Base-by-base conservation (phyloP, 2,888 invertebrate species). In the Norana najaformis region DNA sequence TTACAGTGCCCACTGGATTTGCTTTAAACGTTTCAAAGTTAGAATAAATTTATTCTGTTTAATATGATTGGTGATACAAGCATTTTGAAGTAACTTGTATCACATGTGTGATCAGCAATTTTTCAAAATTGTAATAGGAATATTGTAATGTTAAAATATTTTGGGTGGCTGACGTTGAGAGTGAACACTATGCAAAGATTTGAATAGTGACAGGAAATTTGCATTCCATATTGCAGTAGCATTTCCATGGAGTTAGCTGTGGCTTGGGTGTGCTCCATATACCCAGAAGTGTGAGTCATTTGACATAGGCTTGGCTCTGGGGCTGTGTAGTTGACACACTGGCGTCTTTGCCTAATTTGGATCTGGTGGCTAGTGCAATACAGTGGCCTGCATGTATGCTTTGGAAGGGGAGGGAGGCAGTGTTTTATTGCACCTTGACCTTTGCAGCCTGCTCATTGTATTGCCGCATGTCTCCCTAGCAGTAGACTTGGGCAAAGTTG, bases 401-500 rank as follows among this genome's bases (percentile, higher is more conserved):
- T 16, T n/a, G n/a, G n/a, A n/a, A n/a, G 69, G 8, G 69, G 69
- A n/a, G 69, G n/a, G 47, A 13, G 69, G 69, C 69, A 69, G 69
- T 69, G 69, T 69, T 69, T 69, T 69, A 69, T 69, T 69, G 69
- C 69, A 69, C 69, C 69, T 69, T 69, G 69, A 69, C 69, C 69
- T 69, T n/a, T 69, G 30, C 69, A 13, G 69, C 69, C 53, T n/a
- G 69, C n/a, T 69, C 69, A 69, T 69, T 69, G 69, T 69, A n/a
- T 69, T 69, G 30, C 69, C 30, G 69, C 30, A n/a, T n/a, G 69
- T 69, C 69, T 69, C 69, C 69, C 83, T 34, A 34, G 35, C 35
- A 34, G 23, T 38, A 23, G 30, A n/a, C 23, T 30, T 83, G 34
- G 83, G 82, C 39, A 83, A 2, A 38, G 23, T 3, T n/a, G n/a